These are phyloP conservation scores for Ailuropoda melanoleuca DNA, from an alignment of 2,113 vertebrate species.

Conservation along the genomic window DNA sequence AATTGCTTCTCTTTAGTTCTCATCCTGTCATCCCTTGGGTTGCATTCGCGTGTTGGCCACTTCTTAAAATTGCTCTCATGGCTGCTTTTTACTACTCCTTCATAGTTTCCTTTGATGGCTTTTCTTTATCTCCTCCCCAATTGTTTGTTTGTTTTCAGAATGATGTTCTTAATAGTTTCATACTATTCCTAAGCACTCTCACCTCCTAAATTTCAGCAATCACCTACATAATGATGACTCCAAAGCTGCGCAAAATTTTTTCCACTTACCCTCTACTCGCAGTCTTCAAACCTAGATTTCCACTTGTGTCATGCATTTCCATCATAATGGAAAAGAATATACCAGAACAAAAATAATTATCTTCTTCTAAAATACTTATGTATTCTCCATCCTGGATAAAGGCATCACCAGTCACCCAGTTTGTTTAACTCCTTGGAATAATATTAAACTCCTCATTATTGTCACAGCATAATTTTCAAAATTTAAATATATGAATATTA, in stretches of 20 bases:
- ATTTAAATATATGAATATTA: constrained; percentile 12
- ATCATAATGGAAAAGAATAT: neutral
- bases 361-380: neutral
- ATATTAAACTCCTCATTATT: neutral
- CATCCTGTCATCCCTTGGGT: neutral
- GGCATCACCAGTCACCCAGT: neutral
- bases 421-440: constrained; percentile 25
- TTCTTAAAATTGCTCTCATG: neutral
- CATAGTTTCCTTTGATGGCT: neutral
- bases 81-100: neutral
- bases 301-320: neutral
- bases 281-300: neutral
- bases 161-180: neutral
- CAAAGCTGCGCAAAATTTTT: neutral
- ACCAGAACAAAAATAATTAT: neutral
- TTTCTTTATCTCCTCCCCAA: neutral
- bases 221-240: neutral
- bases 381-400: neutral
- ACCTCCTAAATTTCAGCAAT: neutral
- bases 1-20: neutral
- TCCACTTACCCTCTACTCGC: neutral
- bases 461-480: constrained; percentile 51
- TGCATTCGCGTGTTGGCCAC: neutral
- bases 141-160: neutral
- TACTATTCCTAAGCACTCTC: neutral